phyloP scores from a whole-genome alignment of 2,113 vertebrate genomes.

The Paedocypris sp. region DNA sequence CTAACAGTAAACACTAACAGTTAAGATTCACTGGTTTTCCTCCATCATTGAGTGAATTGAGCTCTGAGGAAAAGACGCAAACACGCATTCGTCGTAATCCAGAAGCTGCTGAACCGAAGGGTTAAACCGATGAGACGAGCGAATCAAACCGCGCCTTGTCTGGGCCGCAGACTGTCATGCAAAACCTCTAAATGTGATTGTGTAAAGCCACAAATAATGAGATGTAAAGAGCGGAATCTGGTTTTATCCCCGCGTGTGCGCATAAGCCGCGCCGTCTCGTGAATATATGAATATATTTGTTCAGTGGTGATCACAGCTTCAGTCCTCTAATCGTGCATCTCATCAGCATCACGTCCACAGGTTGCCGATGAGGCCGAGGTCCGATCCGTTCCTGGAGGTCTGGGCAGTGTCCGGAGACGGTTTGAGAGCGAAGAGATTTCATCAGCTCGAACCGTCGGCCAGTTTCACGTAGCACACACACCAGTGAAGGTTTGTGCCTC shows the following conservation, averaged over 20 bases:
- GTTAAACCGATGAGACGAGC: not conserved
- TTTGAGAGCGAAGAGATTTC: conserved; percentile 72
- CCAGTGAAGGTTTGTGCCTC: conserved; percentile 71
- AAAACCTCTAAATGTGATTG: conserved; percentile 5
- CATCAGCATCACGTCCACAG: conserved; percentile 50
- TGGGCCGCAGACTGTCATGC: not conserved
- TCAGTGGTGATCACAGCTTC: not conserved
- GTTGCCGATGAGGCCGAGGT: conserved; percentile 74
- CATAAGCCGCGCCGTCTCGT: not conserved
- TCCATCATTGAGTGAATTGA: not conserved
- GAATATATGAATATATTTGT: conserved; percentile 8
- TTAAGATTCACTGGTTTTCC: too few relatives aligned
- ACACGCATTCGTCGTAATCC: not conserved
- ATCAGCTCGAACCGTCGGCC: conserved; percentile 64
- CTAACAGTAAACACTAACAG: too few relatives aligned
- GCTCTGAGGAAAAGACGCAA: not conserved
- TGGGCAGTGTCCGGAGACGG: conserved; percentile 80
- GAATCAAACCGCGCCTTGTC: not conserved
- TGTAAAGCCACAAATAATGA: conserved; percentile 3
- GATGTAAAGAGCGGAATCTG: conserved; percentile 4
- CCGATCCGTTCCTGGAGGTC: conserved; percentile 76
- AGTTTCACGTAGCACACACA: conserved; percentile 68
- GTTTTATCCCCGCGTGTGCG: not conserved
- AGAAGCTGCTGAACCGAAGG: not conserved
- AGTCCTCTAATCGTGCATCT: not conserved